Base-by-base conservation (phyloP, 2,888 invertebrate species). In the Erebia ligea region DNA sequence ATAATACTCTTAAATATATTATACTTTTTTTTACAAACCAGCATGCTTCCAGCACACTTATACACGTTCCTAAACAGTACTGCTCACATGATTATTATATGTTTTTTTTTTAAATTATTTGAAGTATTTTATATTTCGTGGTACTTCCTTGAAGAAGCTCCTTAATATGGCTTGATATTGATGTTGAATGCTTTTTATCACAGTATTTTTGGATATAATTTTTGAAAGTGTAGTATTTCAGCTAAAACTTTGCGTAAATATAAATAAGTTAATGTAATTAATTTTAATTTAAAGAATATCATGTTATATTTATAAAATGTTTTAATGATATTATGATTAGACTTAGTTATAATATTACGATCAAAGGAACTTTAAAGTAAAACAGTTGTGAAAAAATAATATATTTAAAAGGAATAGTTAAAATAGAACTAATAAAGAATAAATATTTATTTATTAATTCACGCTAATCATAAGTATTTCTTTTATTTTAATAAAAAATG, bases 31-130 rank as follows among this genome's bases (percentile, higher is more conserved):
- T 58, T 66, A 67, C 59, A 58, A 45, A 69, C 71, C 63, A 69
- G 76, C 76, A 76, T 76, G 76, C 75, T 75, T 76, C 70, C 76
- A 73, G 75, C 76, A 76, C 75, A 71, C 52, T 69, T 65, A 58
- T 68, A 74, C 72, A 74, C 74, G 64, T 74, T 67, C 72, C 67
- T 64, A 58, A 71, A 76, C 74, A 74, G 68, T 71, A 73, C 73
- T 73, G 71, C 73, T 73, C 75, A 73, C 75, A 66, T 71, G 68
- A 63, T 67, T 19, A 10, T 21, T 21, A 21, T 56, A 21, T 19
- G 48, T 21, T 45, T 62, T 68, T 70, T 61, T 66, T 52, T 54
- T 66, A 63, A 40, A 62, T 17, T 73, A 61, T 72, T 71, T 69
- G 63, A 73, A 52, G 67, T 71, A 63, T n/a, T 73, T 64, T 73